These are phyloP conservation scores for Myathropa florea DNA, from an alignment of 2,888 invertebrate genomes.

Conservation along the genomic window DNA sequence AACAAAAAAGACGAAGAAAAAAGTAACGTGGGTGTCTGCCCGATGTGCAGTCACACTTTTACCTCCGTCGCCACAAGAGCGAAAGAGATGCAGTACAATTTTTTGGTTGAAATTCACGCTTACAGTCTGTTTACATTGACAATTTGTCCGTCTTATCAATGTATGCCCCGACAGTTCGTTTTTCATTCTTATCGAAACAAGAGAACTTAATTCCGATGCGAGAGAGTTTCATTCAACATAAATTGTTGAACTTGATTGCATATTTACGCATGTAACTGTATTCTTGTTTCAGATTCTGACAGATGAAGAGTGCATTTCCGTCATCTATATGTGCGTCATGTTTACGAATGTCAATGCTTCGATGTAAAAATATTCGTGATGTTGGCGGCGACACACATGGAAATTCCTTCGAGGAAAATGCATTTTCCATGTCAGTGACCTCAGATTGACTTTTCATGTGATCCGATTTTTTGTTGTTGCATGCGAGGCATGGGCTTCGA, in stretches of 20 bases:
- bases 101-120: conserved; percentile 5
- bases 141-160: conserved; percentile 36
- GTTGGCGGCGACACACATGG: conserved; percentile 30
- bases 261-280: neutral
- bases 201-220: conserved; percentile 40
- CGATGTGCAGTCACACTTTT: conserved; percentile 36
- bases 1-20: neutral
- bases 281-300: conserved; percentile 6
- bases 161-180: neutral
- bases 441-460: conserved; percentile 45
- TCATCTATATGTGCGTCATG: neutral
- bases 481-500: conserved; percentile 18
- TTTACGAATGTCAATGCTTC: conserved; percentile 34
- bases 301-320: conserved; percentile 14
- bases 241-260: conserved; percentile 23
- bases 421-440: conserved; percentile 69
- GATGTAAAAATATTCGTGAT: conserved; percentile 27
- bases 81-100: neutral
- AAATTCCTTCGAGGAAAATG: conserved; percentile 58
- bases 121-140: conserved; percentile 33
- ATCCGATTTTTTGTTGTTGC: conserved; percentile 47
- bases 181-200: conserved; percentile 25
- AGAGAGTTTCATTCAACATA: conserved; percentile 33
- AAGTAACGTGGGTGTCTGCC: conserved; percentile 54
- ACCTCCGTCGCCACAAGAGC: neutral